Percentiles rank a stretch among this genome's conserved stretches.
Evolutionary conservation across 2,888 invertebrate species (phyloP).

Genomic region (Ichneumon xanthorius): DNA sequence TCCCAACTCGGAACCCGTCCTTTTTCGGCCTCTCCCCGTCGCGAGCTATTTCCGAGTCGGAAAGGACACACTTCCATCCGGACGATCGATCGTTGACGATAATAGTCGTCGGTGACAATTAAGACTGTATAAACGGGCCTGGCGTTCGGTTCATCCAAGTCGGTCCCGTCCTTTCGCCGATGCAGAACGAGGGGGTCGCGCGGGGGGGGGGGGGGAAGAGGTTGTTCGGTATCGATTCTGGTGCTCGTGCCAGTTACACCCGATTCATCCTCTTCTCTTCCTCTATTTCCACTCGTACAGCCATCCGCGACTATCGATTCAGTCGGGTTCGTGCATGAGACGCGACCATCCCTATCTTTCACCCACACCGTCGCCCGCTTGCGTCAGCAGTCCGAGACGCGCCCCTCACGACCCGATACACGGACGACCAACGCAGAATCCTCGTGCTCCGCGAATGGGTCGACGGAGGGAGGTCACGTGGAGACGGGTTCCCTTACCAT

Average conservation of each 20-base stretch:
- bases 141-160: not conserved
- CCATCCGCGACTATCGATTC: slow-evolving; percentile 33
- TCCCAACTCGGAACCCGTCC: not conserved
- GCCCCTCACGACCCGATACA: not conserved
- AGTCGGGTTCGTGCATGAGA: not conserved
- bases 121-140: not conserved
- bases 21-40: not conserved
- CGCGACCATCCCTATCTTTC: not conserved
- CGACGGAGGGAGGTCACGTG: too few relatives aligned
- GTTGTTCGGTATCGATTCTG: slow-evolving; percentile 14
- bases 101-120: slow-evolving; percentile 11
- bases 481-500: too few relatives aligned
- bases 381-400: not conserved
- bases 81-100: slow-evolving; percentile 6
- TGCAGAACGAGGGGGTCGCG: not conserved
- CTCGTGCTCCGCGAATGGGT: not conserved
- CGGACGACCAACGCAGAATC: not conserved
- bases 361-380: not conserved
- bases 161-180: not conserved
- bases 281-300: not conserved
- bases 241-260: not conserved
- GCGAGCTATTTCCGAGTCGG: not conserved
- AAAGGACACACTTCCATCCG: not conserved
- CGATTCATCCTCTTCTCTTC: slow-evolving; percentile 13
- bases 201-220: not conserved